These are phyloP conservation scores for Ptyas mucosa DNA, from an alignment of 2,113 vertebrate species.

Conservation along the genomic window DNA sequence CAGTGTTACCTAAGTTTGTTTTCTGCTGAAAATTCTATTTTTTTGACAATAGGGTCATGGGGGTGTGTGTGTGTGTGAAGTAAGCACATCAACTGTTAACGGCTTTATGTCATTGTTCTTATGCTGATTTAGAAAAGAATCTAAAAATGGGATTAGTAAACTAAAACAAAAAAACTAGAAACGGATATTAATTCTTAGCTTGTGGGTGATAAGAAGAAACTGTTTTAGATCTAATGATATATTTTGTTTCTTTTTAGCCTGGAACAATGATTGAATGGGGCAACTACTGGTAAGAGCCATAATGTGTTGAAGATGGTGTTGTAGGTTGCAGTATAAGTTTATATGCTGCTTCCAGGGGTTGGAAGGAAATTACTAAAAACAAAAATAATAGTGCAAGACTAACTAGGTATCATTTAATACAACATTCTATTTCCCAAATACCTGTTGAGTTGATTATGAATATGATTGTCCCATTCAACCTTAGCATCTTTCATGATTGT, in stretches of 20 bases:
- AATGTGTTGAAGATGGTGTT: no score
- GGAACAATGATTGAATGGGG: slow-evolving; percentile 99
- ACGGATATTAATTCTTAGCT: not conserved
- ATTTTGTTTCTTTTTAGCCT: slow-evolving; percentile 75
- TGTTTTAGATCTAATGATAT: not conserved
- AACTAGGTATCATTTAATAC: not conserved
- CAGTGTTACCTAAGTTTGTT: not conserved
- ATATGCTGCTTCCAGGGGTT: not conserved
- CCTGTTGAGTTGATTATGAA: not conserved
- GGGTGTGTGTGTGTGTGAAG: not conserved
- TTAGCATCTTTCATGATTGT: not conserved
- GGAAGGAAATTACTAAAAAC: not conserved
- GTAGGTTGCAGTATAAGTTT: not conserved
- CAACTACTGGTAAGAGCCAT: slow-evolving; percentile 89
- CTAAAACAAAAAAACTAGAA: not conserved
- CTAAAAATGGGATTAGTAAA: no score
- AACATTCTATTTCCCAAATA: not conserved
- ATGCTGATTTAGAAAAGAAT: not conserved
- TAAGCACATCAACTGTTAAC: not conserved
- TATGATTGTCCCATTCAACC: not conserved
- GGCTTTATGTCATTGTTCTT: not conserved
- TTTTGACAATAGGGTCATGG: not conserved
- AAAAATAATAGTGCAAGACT: not conserved
- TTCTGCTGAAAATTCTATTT: not conserved
- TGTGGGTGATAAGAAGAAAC: not conserved